Conservation (phyloP, 2,888 invertebrate species). For the Amblyjoppa fuscipennis region DNA sequence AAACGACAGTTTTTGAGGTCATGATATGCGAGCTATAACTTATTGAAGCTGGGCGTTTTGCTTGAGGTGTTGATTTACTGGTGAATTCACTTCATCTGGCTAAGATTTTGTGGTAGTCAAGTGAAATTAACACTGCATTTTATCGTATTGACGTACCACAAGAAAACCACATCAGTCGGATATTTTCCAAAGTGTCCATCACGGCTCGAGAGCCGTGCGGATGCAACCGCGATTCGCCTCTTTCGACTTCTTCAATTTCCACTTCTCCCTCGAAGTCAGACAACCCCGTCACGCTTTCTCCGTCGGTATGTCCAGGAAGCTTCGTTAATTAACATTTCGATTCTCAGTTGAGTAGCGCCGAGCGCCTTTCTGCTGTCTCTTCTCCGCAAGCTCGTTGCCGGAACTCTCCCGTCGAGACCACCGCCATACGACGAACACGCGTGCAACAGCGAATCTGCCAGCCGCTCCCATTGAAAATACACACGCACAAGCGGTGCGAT, state of each 20-base stretch:
- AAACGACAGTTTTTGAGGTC: too few relatives aligned
- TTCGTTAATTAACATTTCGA: constrained; percentile 81
- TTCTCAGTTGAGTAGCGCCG: constrained; percentile 69
- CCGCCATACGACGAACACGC: constrained; percentile 29
- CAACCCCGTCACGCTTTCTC: constrained; percentile 43
- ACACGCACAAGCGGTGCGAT: background rate
- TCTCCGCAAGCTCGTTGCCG: constrained; percentile 59
- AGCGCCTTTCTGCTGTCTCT: constrained; percentile 34
- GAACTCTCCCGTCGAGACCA: constrained; percentile 33
- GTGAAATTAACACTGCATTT: too few relatives aligned
- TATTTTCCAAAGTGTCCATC: too few relatives aligned
- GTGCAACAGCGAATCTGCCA: background rate
- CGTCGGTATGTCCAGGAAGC: constrained; percentile 51
- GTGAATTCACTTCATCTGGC: background rate
- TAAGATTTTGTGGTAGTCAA: too few relatives aligned
- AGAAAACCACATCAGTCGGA: too few relatives aligned
- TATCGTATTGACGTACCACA: too few relatives aligned
- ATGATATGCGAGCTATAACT: too few relatives aligned
- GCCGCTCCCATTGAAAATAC: background rate
- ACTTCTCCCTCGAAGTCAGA: constrained; percentile 32
- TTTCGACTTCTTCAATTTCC: constrained; percentile 11
- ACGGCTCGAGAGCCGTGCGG: too few relatives aligned
- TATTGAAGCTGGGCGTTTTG: background rate
- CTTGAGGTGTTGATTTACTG: background rate
- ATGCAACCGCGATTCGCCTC: too few relatives aligned